Base-by-base conservation (phyloP, 2,113 vertebrate genomes). In the Microcebus jonahi region DNA sequence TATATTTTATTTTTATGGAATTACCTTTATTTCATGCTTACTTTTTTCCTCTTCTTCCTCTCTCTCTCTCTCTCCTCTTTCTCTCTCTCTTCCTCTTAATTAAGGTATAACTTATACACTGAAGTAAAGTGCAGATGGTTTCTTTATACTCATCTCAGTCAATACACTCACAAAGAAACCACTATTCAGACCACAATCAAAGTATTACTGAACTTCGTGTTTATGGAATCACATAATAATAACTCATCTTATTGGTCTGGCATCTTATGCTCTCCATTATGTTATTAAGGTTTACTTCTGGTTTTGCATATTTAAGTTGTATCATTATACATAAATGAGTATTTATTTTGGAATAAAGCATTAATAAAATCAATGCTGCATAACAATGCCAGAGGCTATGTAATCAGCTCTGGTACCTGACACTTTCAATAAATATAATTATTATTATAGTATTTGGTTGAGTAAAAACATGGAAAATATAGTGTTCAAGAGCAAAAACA, bases 341-440 rank as follows among this genome's bases (percentile, higher is more conserved):
- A 73, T 59, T 59, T 70, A 83, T 39, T 63, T 75, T 84, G 63
- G 9, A 55, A 53, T 53, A 55, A 84, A 31, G 31, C 7, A 67
- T 27, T 86, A 53, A 25, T 14, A 27, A 55, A 63, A 65, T 85
- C 27, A 53, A 55, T 55, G 15, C n/a, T 42, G 23, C 7, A 34
- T 29, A 39, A 11, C 18, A 17, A 42, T 81, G 13, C 63, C 27
- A 70, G 50, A 15, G n/a, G 11, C 23, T 29, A 29, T 53, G 25
- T 29, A 27, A 90, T 55, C 53, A 18, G 53, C 53, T 55, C 53
- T 77, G 18, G 15, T 59, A 3, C 23, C 57, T 77, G 0, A 59
- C 21, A 90, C 13, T n/a, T 82, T 48, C n/a, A 75, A 36, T 42
- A 83, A 91, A 57, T 53, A 55, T 45, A 80, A 39, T 73, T 90